phyloP scores from a whole-genome alignment of 2,888 invertebrate genomes.

The Orchestes rusci region DNA sequence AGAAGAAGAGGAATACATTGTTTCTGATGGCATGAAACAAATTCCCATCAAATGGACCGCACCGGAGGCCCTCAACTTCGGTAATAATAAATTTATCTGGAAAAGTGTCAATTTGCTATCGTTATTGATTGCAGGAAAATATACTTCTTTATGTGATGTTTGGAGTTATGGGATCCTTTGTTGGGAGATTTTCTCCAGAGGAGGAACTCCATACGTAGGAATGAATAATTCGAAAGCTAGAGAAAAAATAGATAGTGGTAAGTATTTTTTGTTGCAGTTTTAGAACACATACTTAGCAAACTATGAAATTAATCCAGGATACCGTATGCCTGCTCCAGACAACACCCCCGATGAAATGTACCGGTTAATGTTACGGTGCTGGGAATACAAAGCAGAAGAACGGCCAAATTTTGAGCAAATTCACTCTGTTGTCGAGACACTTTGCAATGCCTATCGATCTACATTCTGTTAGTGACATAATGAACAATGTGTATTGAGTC shows the following conservation, averaged over 20 bases:
- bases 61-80: conserved; percentile 92
- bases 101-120: no score
- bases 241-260: conserved; percentile 90
- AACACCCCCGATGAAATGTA: conserved; percentile 85
- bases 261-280: no score
- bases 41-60: conserved; percentile 99
- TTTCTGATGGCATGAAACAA: conserved; percentile 96
- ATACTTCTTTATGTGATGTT: conserved; percentile 91
- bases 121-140: conserved; percentile 82
- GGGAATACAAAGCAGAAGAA: conserved; percentile 89
- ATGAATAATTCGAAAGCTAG: conserved; percentile 90
- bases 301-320: no score
- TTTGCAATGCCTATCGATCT: conserved; percentile 40
- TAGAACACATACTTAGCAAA: no score
- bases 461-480: conserved; percentile 34
- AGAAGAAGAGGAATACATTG: conserved; percentile 94
- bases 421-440: conserved; percentile 65
- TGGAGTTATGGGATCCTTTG: conserved; percentile 95
- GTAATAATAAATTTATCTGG: no score
- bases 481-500: conserved; percentile 12
- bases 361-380: conserved; percentile 83
- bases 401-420: conserved; percentile 91
- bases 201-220: conserved; percentile 89
- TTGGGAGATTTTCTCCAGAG: conserved; percentile 95
- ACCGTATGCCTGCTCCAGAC: conserved; percentile 87